phyloP scores from a whole-genome alignment of 2,113 vertebrate species.

The Pelusios castaneus region DNA sequence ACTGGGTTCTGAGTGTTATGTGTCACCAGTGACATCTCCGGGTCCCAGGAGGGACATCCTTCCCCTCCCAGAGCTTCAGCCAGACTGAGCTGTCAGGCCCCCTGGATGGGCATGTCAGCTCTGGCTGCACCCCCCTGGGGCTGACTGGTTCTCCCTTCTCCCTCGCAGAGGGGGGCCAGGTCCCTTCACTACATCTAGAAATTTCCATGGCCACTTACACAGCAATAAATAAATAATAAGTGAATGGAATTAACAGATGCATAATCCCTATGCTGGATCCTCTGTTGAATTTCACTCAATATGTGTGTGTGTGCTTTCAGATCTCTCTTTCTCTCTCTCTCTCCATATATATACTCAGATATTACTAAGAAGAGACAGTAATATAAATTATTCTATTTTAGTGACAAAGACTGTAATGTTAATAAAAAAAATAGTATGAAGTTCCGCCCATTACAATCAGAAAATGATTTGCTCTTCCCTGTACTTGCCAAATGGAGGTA shows the following conservation, averaged over 20 bases:
- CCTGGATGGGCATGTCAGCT: no score
- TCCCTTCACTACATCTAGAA: no score
- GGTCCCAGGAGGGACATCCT: no score
- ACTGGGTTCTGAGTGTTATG: no score
- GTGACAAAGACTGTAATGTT: neutral
- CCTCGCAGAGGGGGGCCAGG: no score
- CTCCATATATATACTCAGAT: neutral
- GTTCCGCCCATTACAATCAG: neutral
- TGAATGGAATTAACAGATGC: neutral
- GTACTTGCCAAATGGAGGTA: neutral
- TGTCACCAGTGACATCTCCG: no score
- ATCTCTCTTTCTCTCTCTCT: neutral
- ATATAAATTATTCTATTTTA: neutral
- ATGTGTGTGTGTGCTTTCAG: fast-evolving
- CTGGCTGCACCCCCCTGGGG: no score
- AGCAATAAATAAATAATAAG: neutral
- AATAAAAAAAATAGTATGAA: neutral
- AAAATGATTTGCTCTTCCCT: neutral
- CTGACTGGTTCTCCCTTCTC: no score
- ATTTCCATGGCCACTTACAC: no score
- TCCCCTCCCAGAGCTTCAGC: no score
- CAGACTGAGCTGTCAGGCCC: no score
- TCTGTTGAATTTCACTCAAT: neutral
- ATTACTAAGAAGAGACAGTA: neutral
- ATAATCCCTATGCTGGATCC: neutral